Percentiles rank a stretch among this genome's conserved stretches.
Evolutionary conservation across 2,888 invertebrate species (phyloP).

Genomic region (Trichopria drosophilae): DNA sequence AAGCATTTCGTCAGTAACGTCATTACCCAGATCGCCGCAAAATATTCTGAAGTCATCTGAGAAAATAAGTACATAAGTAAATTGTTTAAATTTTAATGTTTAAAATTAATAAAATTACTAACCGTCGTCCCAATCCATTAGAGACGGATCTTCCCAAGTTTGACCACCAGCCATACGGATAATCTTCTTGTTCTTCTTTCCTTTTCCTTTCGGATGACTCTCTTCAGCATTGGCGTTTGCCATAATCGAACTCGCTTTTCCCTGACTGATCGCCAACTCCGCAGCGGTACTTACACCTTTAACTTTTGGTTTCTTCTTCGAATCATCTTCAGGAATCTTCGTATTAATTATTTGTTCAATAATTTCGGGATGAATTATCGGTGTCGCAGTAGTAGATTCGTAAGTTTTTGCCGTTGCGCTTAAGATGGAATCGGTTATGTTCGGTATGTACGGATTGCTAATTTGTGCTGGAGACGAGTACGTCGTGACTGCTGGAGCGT

Average conservation of each 20-base stretch:
- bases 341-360: constrained; percentile 56
- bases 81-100: constrained; percentile 12
- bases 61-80: constrained; percentile 27
- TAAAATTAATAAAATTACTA: constrained; percentile 10
- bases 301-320: constrained; percentile 65
- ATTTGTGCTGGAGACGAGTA: constrained; percentile 57
- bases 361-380: constrained; percentile 54
- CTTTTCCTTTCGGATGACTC: constrained; percentile 57
- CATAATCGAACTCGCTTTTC: constrained; percentile 58
- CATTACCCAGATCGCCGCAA: constrained; percentile 99
- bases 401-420: constrained; percentile 59
- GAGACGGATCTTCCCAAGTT: constrained; percentile 93
- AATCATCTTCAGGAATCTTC: constrained; percentile 53
- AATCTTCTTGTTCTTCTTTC: constrained; percentile 71
- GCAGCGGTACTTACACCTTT: constrained; percentile 69
- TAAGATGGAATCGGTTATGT: constrained; percentile 50
- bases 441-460: constrained; percentile 51
- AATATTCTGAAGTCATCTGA: constrained; percentile 96
- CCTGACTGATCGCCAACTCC: constrained; percentile 68
- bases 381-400: constrained; percentile 47
- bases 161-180: constrained; percentile 91
- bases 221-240: constrained; percentile 56
- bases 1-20: constrained; percentile 97
- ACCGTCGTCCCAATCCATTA: constrained; percentile 94
- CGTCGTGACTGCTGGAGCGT: constrained; percentile 52